Evolutionary conservation across 1,140 invertebrate genomes (phyloP).

Genomic region (Mercenaria mercenaria): DNA sequence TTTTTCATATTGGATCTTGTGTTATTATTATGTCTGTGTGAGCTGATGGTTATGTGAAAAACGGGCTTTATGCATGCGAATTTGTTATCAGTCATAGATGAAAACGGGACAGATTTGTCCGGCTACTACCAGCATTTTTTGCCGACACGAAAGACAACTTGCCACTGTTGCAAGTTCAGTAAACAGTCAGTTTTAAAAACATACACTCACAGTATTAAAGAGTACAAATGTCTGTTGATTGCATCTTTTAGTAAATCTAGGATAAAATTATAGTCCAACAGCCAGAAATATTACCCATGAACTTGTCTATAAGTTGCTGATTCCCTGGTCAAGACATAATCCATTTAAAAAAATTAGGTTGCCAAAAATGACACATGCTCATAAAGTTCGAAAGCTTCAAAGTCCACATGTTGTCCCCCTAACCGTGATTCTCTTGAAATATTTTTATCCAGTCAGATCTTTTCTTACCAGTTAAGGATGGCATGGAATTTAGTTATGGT

Average conservation of each 20-base stretch:
- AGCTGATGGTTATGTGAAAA: slow-evolving; percentile 11
- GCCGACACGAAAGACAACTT: slow-evolving; percentile 44
- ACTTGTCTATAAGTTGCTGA: too few species aligned
- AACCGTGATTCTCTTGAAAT: too few species aligned
- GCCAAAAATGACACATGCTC: too few species aligned
- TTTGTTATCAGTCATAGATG: not conserved
- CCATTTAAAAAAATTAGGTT: too few species aligned
- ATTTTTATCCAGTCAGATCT: too few species aligned
- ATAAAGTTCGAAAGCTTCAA: too few species aligned
- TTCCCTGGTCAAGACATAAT: too few species aligned
- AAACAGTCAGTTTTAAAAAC: not conserved
- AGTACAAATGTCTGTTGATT: slow-evolving; percentile 39
- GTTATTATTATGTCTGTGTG: slow-evolving; percentile 11
- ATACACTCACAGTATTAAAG: slow-evolving; percentile 60
- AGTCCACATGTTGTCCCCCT: too few species aligned
- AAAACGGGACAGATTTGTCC: not conserved
- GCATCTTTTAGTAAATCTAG: not conserved
- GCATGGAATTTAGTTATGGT: too few species aligned
- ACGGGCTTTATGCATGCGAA: slow-evolving; percentile 28
- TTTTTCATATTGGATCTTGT: not conserved
- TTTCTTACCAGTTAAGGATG: too few species aligned
- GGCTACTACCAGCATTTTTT: slow-evolving; percentile 3
- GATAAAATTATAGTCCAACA: not conserved
- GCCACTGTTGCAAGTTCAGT: not conserved
- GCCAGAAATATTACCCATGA: not conserved